Base-by-base conservation (phyloP, 2,888 invertebrate species). In the Lasioglossum oenotherae region DNA sequence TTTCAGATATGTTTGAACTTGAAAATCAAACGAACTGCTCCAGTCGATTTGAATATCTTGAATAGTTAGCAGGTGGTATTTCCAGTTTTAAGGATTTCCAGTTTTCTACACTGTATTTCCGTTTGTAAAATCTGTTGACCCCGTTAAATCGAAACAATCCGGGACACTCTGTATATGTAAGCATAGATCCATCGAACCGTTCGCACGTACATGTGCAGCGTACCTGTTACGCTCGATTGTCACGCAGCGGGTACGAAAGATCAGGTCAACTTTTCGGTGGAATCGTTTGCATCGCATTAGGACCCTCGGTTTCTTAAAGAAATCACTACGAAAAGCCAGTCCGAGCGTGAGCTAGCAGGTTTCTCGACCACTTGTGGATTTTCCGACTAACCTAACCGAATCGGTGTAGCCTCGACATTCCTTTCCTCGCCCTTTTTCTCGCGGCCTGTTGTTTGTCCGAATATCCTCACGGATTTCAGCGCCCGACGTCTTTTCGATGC, bases 351-450 rank as follows among this genome's bases (percentile, higher is more conserved):
- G 69, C 46, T 74, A 46, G 73, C 80, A 81, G 81, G 74, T 90
- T 89, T 82, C 86, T 89, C 88, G 84, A 86, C 88, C 91, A 91
- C 89, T 92, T 91, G 91, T 92, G 81, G 90, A 88, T 89, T 92
- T 90, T 88, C 84, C 85, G 84, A 85, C 88, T 88, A 89, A 85
- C 88, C 89, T 8, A 84, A 78, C 84, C 85, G 84, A 86, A 80
- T 74, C 74, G 67, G 53, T 14, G 46, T 49, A 71, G 14, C 41
- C 38, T 41, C 71, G n/a, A 49, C 46, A 73, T 73, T 72, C 31
- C 77, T 41, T 86, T 72, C 44, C 53, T 81, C 35, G 60, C 35
- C 44, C 78, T 80, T 69, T n/a, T 46, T 57, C 53, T 77, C 79
- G n/a, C 38, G 72, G 44, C 14, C 4, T 79, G 64, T 75, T 35